phyloP scores from a whole-genome alignment of 2,113 vertebrate genomes.

The Hippoglossus stenolepis region DNA sequence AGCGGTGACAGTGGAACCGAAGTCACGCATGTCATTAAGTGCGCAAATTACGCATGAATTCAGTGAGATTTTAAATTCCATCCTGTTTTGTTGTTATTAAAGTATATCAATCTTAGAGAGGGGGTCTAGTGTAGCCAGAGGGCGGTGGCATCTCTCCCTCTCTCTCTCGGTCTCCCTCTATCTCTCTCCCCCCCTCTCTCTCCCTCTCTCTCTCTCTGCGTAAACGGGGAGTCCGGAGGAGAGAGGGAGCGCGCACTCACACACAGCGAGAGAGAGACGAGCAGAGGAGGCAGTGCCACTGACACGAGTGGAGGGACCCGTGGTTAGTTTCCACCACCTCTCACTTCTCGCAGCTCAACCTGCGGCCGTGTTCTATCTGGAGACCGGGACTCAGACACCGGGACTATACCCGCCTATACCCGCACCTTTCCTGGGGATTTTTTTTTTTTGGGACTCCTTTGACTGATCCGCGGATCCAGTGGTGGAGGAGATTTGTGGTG shows the following conservation, averaged over 20 bases:
- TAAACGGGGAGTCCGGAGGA: constrained; percentile 62
- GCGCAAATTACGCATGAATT: not conserved
- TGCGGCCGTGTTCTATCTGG: constrained; percentile 12
- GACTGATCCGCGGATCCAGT: constrained; percentile 8
- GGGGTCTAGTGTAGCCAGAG: constrained; percentile 67
- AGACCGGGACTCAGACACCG: constrained; percentile 30
- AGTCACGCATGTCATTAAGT: not conserved
- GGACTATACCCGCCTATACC: constrained; percentile 33
- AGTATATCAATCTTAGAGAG: not conserved
- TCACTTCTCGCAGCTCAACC: constrained; percentile 36
- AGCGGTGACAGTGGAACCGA: not conserved
- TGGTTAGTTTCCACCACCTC: constrained; percentile 43
- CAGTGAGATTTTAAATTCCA: not conserved
- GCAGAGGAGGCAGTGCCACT: constrained; percentile 55
- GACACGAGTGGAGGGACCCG: constrained; percentile 68
- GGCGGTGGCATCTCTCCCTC: constrained; percentile 78
- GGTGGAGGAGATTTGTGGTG: constrained; percentile 31
- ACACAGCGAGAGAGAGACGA: not conserved
- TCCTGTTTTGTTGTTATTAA: not conserved
- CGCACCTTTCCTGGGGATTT: not conserved
- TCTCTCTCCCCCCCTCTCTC: constrained; percentile 43
- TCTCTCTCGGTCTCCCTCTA: constrained; percentile 63
- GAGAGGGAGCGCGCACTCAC: constrained; percentile 51
- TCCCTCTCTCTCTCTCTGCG: constrained; percentile 38
- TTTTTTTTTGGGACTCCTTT: constrained; percentile 9